phyloP scores from a whole-genome alignment of 2,797 vertebrate genomes.

The Eulemur albifrons region DNA sequence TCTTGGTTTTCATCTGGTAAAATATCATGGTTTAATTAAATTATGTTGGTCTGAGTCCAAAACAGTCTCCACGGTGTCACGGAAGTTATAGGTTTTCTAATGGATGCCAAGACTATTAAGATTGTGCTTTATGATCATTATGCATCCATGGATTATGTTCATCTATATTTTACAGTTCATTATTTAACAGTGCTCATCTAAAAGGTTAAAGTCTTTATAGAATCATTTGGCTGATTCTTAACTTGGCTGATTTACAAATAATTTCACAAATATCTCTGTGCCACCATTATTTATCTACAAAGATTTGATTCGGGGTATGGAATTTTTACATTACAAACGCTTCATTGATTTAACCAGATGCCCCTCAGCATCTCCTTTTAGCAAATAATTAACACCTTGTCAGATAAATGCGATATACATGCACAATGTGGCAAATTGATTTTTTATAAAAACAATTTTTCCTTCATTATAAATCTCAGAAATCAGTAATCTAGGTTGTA shows the following conservation, averaged over 20 bases:
- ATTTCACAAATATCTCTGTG: constrained; percentile 17
- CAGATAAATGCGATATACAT: neutral
- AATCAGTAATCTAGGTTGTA: neutral
- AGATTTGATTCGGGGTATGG: neutral
- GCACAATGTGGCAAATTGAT: neutral
- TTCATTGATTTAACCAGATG: neutral
- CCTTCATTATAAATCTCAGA: constrained; percentile 11
- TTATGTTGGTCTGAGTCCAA: constrained; percentile 27
- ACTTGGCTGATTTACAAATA: constrained; percentile 56
- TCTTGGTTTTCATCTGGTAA: constrained; percentile 35
- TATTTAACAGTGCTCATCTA: neutral
- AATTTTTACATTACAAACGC: neutral
- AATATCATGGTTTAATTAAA: constrained; percentile 45
- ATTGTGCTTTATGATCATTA: neutral
- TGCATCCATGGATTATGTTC: neutral
- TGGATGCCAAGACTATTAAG: constrained; percentile 37
- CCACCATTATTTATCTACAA: neutral
- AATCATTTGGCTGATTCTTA: constrained; percentile 50
- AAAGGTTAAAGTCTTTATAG: constrained; percentile 12
- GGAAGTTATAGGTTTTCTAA: constrained; percentile 42
- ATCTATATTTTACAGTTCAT: constrained; percentile 1
- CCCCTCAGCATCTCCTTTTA: neutral
- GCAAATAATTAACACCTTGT: neutral
- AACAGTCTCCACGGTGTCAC: neutral
- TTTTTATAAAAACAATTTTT: neutral